Evolutionary conservation across 2,113 vertebrate species (phyloP).

Genomic region (Hipposideros armiger): DNA sequence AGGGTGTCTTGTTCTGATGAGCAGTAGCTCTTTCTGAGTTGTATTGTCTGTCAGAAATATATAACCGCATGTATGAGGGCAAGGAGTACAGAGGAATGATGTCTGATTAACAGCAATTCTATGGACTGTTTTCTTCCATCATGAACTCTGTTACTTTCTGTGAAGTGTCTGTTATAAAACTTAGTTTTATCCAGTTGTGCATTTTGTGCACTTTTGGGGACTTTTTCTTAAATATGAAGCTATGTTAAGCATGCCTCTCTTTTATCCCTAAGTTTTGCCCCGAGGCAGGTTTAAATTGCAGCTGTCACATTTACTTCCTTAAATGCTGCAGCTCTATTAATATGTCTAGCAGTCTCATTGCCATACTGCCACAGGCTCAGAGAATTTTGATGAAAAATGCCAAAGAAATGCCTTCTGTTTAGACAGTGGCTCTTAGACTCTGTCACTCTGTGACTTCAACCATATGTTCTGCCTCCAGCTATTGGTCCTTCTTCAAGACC

Average conservation of each 20-base stretch:
- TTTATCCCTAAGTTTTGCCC: conserved; percentile 63
- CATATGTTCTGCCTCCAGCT: background rate
- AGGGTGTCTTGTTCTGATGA: conserved; percentile 44
- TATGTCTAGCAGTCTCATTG: conserved; percentile 21
- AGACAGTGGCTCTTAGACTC: background rate
- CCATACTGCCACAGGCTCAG: background rate
- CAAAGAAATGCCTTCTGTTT: conserved; percentile 1
- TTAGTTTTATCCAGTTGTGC: background rate
- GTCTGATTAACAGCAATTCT: conserved; percentile 3
- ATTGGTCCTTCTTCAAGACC: background rate
- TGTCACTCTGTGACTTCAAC: conserved; percentile 35
- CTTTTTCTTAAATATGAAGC: conserved; percentile 49
- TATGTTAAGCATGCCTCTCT: background rate
- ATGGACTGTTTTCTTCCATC: conserved; percentile 20
- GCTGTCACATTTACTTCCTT: conserved; percentile 57
- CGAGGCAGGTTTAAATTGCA: conserved; percentile 55
- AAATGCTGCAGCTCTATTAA: conserved; percentile 47
- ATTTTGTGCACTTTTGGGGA: conserved; percentile 20
- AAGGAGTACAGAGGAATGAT: conserved; percentile 13
- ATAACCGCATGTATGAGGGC: background rate
- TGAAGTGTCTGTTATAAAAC: conserved; percentile 41
- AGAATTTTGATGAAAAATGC: conserved; percentile 57
- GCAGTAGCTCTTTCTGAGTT: conserved; percentile 3
- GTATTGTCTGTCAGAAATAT: conserved; percentile 9
- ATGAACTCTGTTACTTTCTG: conserved; percentile 47